Conservation (phyloP, 2,113 vertebrate genomes). For the Calidris pugnax region DNA sequence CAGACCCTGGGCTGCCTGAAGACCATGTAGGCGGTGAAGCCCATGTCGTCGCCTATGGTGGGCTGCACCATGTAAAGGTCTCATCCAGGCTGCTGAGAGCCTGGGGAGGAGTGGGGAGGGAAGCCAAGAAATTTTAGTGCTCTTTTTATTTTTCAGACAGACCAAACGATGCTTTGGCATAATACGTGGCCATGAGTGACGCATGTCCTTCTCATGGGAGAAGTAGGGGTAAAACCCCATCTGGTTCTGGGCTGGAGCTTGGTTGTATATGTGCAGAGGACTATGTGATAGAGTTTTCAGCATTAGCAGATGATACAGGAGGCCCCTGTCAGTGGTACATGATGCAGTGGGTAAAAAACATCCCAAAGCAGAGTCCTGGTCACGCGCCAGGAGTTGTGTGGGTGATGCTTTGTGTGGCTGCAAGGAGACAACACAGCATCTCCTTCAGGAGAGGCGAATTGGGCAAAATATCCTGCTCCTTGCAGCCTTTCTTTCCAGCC, state of each 20-base stretch:
- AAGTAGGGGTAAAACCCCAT: background rate
- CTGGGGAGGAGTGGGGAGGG: background rate
- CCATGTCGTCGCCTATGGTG: background rate
- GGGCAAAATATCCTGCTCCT: background rate
- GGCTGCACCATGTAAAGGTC: background rate
- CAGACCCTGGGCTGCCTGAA: background rate
- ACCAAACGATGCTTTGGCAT: background rate
- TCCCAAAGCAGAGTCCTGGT: background rate
- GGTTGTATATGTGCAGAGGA: background rate
- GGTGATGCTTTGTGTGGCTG: fast-evolving
- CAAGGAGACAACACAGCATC: background rate
- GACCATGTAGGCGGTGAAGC: background rate
- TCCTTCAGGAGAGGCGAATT: background rate
- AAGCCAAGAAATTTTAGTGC: background rate
- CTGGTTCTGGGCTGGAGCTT: background rate
- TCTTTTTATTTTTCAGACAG: background rate
- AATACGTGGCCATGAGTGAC: fast-evolving
- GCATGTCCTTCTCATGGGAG: background rate
- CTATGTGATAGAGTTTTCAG: background rate
- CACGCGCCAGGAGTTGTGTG: background rate
- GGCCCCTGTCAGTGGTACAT: fast-evolving
- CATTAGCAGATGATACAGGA: background rate
- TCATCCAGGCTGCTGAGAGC: background rate
- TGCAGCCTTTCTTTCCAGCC: background rate
- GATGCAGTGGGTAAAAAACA: background rate